Base-by-base conservation (phyloP, 35 echinoderm and acorn worm species). In the Apostichopus parvimensis region DNA sequence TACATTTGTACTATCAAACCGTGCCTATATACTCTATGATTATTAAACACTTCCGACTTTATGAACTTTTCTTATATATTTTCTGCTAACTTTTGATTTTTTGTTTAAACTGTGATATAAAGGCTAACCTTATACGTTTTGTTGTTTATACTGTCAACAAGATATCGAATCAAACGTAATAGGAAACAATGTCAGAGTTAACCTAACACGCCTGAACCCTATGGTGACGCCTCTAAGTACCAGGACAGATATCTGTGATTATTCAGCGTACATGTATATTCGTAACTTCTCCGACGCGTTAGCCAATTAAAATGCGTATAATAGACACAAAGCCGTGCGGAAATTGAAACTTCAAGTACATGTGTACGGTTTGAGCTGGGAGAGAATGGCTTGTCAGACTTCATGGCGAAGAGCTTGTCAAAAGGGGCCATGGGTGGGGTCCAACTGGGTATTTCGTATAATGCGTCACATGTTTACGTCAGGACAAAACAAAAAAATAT, bases 231-330 rank as follows among this genome's bases (percentile, higher is more conserved):
- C 81, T 84, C 55, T 84, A 54, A 84, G 81, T 84, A 84, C 81
- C 17, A 58, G 81, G 6, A 20, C 54, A 6, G 53, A 84, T 58
- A 17, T 54, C 58, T 24, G 57, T 21, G 81, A n/a, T 84, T 84
- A 56, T 75, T 18, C 71, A 13, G 21, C 6, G 17, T 20, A 22
- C 71, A 18, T 18, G 17, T 60, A 84, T 24, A 84, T 24, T 55
- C 54, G 55, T 84, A 58, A 58, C 54, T 59, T 55, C 15, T 84
- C 58, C 81, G 17, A 59, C 21, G 10, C 13, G 55, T 59, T 84
- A 25, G 81, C 81, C 81, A 84, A 84, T 84, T 84, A 84, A 59
- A 84, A 84, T 84, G 81, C 54, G 81, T 84, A 84, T 84, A 4
- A 45, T 61, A 84, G 81, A 84, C 81, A 84, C 81, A 84, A 84